Base-by-base conservation (phyloP, 1,140 invertebrate genomes). In the Atta texana region DNA sequence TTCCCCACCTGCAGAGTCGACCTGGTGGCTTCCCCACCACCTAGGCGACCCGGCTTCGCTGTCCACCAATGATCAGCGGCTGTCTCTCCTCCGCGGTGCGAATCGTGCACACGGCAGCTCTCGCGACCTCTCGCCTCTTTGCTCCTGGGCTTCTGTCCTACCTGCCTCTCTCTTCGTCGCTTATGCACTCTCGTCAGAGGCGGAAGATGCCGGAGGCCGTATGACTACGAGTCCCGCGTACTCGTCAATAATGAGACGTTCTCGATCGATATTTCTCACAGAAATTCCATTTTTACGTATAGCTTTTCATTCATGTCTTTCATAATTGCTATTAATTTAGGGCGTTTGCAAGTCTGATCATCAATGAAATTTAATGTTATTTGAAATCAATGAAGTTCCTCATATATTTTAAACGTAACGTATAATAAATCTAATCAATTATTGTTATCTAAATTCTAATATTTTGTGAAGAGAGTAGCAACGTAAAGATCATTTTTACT, bases 61-160 rank as follows among this genome's bases (percentile, higher is more conserved):
- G 94, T 93, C 93, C 94, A 91, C 94, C 94, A 95, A 95, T 95
- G 94, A 94, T 95, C 93, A 92, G 91, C 93, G 91, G 92, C 92
- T 94, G 93, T 95, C 93, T 94, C 90, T 90, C 82, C 90, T 87
- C 86, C 87, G 86, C 87, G 86, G 88, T 87, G 51, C 49, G 77
- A 80, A 63, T 44, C 61, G 63, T 80, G 80, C 86, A 86, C 88
- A 71, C 89, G 86, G 84, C 69, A 63, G 87, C 53, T 81, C 64
- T 81, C 86, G 86, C 86, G 76, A 88, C 88, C 82, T 91, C 86
- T 90, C 87, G 87, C 84, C 84, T 86, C 89, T 90, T 61, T 63
- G 75, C 77, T 87, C 80, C 74, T 59, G 39, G 75, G 55, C 63
- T 81, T 71, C 90, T 87, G 61, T 89, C 88, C 88, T 86, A 89